Conservation (phyloP, 2,797 vertebrate genomes). For the Notolepis coatsorum region DNA sequence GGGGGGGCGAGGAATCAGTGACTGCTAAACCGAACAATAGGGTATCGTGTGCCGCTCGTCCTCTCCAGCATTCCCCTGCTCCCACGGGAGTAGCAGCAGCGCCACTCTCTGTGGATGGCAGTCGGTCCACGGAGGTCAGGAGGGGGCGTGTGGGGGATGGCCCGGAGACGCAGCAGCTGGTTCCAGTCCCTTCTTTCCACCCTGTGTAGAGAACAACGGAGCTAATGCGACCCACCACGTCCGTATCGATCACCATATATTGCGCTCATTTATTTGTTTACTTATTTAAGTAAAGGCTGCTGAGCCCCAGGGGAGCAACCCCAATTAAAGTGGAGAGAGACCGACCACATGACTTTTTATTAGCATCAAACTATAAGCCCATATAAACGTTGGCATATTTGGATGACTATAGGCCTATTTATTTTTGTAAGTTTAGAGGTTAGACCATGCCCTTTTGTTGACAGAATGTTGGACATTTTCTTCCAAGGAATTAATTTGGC, state of each 20-base stretch:
- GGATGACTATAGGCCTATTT: too few species aligned
- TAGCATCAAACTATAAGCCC: too few species aligned
- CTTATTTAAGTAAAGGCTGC: slow-evolving; percentile 56
- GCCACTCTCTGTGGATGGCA: slow-evolving; percentile 73
- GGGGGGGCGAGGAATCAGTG: slow-evolving; percentile 60
- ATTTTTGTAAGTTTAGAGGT: too few species aligned
- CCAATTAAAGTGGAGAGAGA: slow-evolving; percentile 29
- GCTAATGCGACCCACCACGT: slow-evolving; percentile 58
- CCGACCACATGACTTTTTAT: background rate
- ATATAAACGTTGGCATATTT: too few species aligned
- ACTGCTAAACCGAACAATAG: slow-evolving; percentile 80
- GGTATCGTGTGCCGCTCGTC: slow-evolving; percentile 82
- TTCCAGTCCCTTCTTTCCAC: slow-evolving; percentile 63
- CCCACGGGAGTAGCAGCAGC: slow-evolving; percentile 67
- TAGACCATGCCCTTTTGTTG: too few species aligned
- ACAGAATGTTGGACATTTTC: too few species aligned
- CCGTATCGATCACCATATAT: slow-evolving; percentile 65
- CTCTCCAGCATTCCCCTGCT: slow-evolving; percentile 72
- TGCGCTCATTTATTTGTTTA: slow-evolving; percentile 58
- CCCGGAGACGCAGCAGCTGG: slow-evolving; percentile 73
- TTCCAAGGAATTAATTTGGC: too few species aligned
- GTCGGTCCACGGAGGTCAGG: slow-evolving; percentile 72
- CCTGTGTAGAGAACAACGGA: slow-evolving; percentile 59
- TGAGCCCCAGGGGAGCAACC: slow-evolving; percentile 37
- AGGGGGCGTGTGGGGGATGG: slow-evolving; percentile 33